A percentile compares a stretch with the other conserved stretches of the same genome.
These are phyloP conservation scores for Paracanthobrama guichenoti DNA, from an alignment of 2,113 vertebrate species.

Conservation along the genomic window DNA sequence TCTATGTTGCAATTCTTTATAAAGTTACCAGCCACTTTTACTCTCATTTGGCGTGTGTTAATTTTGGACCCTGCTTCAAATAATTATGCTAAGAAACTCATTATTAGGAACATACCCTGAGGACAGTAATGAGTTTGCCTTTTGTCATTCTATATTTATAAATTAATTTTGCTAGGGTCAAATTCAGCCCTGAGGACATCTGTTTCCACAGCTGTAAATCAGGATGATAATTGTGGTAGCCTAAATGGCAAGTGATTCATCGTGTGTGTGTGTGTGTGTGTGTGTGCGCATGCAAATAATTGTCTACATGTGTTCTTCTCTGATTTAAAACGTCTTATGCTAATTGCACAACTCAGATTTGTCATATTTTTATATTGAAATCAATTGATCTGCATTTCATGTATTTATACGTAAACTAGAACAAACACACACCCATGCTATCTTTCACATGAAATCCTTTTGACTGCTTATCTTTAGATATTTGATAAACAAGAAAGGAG, in stretches of 20 bases:
- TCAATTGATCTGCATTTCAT: neutral
- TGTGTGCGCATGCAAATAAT: neutral
- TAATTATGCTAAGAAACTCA: slow-evolving; percentile 59
- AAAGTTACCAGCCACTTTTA: neutral
- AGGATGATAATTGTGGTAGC: slow-evolving; percentile 50
- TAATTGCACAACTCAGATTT: neutral
- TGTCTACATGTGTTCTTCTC: slow-evolving; percentile 21
- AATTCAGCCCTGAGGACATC: slow-evolving; percentile 51
- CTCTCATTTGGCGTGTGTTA: neutral
- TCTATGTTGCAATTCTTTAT: neutral
- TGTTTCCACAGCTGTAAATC: slow-evolving; percentile 52
- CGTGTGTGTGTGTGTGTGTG: slow-evolving; percentile 1
- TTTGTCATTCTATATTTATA: slow-evolving; percentile 63
- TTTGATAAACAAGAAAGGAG: slow-evolving; percentile 40
- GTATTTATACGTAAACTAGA: neutral
- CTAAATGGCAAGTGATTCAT: slow-evolving; percentile 49
- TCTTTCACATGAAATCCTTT: slow-evolving; percentile 7
- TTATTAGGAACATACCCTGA: slow-evolving; percentile 63
- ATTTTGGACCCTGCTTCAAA: slow-evolving; percentile 11
- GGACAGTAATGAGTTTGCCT: slow-evolving; percentile 56
- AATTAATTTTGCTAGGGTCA: slow-evolving; percentile 59
- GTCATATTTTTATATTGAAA: neutral
- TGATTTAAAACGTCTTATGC: slow-evolving; percentile 33
- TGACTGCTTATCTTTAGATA: slow-evolving; percentile 71
- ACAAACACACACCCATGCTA: slow-evolving; percentile 30